phyloP scores from a whole-genome alignment of 2,797 vertebrate genomes.

The Psittacula echo region DNA sequence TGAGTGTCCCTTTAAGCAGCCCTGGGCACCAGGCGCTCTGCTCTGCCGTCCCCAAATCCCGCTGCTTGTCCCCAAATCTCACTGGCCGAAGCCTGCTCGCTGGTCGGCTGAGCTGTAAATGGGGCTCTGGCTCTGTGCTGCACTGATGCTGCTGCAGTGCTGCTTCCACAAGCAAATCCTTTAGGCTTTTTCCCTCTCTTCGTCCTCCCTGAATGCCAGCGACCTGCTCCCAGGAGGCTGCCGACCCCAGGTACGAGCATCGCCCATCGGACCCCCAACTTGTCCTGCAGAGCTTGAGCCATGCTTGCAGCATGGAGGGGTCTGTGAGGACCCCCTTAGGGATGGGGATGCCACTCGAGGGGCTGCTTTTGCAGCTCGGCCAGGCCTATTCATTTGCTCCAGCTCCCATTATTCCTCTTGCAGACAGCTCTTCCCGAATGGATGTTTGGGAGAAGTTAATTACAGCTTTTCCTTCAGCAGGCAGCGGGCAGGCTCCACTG shows the following conservation, averaged over 20 bases:
- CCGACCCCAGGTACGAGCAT: slow-evolving; percentile 25
- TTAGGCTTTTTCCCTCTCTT: not conserved
- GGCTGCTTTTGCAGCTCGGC: not conserved
- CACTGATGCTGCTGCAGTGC: not conserved
- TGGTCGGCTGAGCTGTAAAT: not conserved
- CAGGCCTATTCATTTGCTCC: not conserved
- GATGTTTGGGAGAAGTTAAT: slow-evolving; percentile 61
- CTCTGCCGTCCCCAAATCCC: slow-evolving; percentile 2
- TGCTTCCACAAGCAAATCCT: not conserved
- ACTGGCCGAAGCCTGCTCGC: not conserved
- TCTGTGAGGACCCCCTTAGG: rapidly evolving
- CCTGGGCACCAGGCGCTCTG: not conserved
- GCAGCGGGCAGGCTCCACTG: slow-evolving; percentile 4
- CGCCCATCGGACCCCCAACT: not conserved
- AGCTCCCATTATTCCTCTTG: not conserved
- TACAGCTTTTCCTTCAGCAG: slow-evolving; percentile 57
- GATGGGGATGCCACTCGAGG: not conserved
- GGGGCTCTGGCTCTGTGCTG: not conserved
- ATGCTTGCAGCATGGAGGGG: not conserved
- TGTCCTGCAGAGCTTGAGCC: not conserved
- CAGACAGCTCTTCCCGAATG: not conserved
- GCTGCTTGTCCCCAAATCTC: not conserved
- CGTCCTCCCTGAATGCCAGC: not conserved
- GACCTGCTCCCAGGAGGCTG: slow-evolving; percentile 11
- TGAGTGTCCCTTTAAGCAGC: slow-evolving; percentile 35